A percentile compares a stretch with the other conserved stretches of the same genome.
These are phyloP conservation scores for Oedothorax gibbosus DNA, from an alignment of 1,140 invertebrate species.

Conservation along the genomic window DNA sequence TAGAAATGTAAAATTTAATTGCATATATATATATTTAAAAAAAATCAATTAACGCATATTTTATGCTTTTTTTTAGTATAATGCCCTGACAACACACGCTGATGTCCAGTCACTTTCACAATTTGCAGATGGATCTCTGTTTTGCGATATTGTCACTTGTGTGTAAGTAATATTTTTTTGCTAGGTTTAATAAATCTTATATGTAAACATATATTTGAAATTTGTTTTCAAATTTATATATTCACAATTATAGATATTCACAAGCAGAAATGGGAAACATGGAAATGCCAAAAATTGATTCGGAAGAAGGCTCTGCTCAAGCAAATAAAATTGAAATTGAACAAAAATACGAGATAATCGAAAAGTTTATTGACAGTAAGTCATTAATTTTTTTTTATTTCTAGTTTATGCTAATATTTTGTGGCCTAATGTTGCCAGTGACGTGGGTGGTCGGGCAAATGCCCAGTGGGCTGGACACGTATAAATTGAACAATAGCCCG, in stretches of 20 bases:
- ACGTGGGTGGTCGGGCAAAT: too few species aligned
- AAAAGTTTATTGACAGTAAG: conserved; percentile 26
- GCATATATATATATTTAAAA: background rate
- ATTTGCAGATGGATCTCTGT: conserved; percentile 8
- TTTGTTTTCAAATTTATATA: background rate
- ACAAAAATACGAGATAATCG: background rate
- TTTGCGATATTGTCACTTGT: conserved; percentile 5
- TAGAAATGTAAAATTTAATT: too few species aligned
- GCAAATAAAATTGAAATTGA: background rate
- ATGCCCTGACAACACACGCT: background rate
- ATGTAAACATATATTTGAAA: background rate
- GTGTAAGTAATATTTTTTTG: background rate
- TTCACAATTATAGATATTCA: background rate
- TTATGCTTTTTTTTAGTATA: conserved; percentile 5
- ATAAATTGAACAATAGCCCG: too few species aligned
- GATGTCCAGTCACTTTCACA: background rate
- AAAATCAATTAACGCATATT: background rate
- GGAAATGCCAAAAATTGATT: background rate
- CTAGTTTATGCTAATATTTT: too few species aligned
- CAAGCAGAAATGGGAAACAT: background rate
- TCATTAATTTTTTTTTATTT: background rate
- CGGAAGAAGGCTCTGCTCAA: background rate
- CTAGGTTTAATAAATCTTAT: background rate
- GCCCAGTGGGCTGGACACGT: too few species aligned
- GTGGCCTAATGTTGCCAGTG: too few species aligned